Conservation (phyloP, 2,888 invertebrate genomes). For the Dinocampus coccinellae region DNA sequence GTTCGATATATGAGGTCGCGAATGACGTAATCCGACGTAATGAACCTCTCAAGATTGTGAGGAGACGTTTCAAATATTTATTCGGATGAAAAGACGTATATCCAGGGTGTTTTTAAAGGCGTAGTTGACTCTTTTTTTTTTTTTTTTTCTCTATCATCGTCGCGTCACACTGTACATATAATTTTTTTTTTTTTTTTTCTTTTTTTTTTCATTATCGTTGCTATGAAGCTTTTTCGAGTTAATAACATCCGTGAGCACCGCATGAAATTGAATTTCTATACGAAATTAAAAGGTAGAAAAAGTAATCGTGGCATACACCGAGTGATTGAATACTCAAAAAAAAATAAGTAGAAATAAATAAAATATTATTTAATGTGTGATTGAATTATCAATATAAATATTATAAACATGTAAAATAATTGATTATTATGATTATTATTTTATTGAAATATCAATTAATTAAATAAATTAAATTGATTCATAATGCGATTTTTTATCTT, state of each 20-base stretch:
- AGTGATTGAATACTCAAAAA: too few species aligned
- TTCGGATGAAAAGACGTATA: slow-evolving; percentile 49
- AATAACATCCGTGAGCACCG: slow-evolving; percentile 29
- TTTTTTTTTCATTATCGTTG: background rate
- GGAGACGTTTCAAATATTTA: slow-evolving; percentile 60
- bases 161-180: background rate
- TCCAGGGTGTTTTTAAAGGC: slow-evolving; percentile 27
- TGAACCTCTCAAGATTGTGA: slow-evolving; percentile 62
- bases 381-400: slow-evolving; percentile 1
- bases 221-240: slow-evolving; percentile 29
- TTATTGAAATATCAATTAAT: too few species aligned
- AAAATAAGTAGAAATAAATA: too few species aligned
- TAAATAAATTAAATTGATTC: too few species aligned
- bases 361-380: slow-evolving; percentile 23
- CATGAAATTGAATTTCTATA: slow-evolving; percentile 36
- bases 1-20: slow-evolving; percentile 59
- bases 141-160: slow-evolving; percentile 10
- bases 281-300: slow-evolving; percentile 32
- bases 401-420: too few species aligned
- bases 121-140: slow-evolving; percentile 5
- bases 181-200: too few species aligned
- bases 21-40: slow-evolving; percentile 61
- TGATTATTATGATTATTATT: too few species aligned
- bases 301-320: slow-evolving; percentile 15
- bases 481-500: too few species aligned